Evolutionary conservation across 1,140 invertebrate genomes (phyloP), one percentile per base, ranked within the genome.

Genomic region (Steinernema khuongi): DNA sequence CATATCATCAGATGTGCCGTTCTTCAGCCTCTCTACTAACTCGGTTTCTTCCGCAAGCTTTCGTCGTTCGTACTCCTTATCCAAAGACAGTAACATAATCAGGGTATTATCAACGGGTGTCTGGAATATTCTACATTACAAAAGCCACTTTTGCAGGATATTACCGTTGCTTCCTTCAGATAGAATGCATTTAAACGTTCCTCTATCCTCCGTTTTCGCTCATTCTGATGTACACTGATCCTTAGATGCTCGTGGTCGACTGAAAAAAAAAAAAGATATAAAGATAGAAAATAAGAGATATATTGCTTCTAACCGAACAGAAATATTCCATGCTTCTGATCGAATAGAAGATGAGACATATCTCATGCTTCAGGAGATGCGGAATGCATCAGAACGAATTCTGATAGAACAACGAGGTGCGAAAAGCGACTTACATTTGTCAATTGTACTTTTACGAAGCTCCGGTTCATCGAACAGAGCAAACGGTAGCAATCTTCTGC

Each of bases 361-460:
- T n/a, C n/a, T n/a, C n/a, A n/a, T n/a, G n/a, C n/a, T n/a, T n/a
- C n/a, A n/a, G n/a, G n/a, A n/a, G n/a, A n/a, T n/a, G n/a, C n/a
- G n/a, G n/a, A n/a, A n/a, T n/a, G n/a, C n/a, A n/a, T n/a, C n/a
- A n/a, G n/a, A n/a, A n/a, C n/a, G n/a, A n/a, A n/a, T n/a, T n/a
- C n/a, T n/a, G n/a, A n/a, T n/a, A n/a, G n/a, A n/a, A n/a, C n/a
- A 60, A 14, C 11, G 14, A 26, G 50, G 4, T 11, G n/a, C 7
- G n/a, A 41, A 41, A 41, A 41, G n/a, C 50, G 26, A 26, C 50
- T 60, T 60, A 60, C 50, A 60, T 4, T 60, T 60, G 26, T 60
- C 50, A 60, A 60, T 14, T n/a, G 50, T 60, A 22, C 4, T 22
- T 26, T 60, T 11, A 22, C 50, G 14, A 2, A 26, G 7, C 4